These are phyloP conservation scores for Achatina immaculata DNA, from an alignment of 1,140 invertebrate species.

Conservation along the genomic window DNA sequence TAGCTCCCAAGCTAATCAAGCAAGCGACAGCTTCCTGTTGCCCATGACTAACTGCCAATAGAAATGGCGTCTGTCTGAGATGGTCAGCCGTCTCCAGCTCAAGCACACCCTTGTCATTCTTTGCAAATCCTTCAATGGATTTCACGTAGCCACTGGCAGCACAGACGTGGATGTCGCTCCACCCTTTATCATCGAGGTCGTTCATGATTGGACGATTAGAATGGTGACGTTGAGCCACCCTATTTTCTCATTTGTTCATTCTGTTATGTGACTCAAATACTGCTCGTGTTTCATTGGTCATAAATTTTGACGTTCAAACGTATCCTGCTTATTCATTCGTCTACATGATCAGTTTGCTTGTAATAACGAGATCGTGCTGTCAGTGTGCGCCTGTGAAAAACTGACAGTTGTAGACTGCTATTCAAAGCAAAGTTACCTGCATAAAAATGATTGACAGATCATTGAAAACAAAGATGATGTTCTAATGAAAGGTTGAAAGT, in stretches of 20 bases:
- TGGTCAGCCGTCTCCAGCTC: constrained; percentile 68
- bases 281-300: too few relatives aligned
- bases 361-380: too few relatives aligned
- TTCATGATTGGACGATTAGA: constrained; percentile 44
- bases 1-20: constrained; percentile 60
- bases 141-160: constrained; percentile 64
- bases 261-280: too few relatives aligned
- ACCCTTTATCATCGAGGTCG: constrained; percentile 66
- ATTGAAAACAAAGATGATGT: too few relatives aligned
- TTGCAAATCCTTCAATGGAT: constrained; percentile 65
- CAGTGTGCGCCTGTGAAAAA: too few relatives aligned
- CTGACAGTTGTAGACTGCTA: too few relatives aligned
- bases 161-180: constrained; percentile 68
- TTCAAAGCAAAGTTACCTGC: too few relatives aligned
- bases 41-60: constrained; percentile 65
- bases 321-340: too few relatives aligned
- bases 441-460: too few relatives aligned
- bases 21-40: constrained; percentile 62
- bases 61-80: constrained; percentile 63
- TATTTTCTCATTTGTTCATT: too few relatives aligned
- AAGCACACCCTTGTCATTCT: constrained; percentile 56
- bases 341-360: too few relatives aligned
- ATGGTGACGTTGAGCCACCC: neutral
- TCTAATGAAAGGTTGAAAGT: too few relatives aligned
- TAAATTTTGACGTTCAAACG: neutral